phyloP scores from a whole-genome alignment of 2,797 vertebrate genomes.

The Micromesistius poutassou region DNA sequence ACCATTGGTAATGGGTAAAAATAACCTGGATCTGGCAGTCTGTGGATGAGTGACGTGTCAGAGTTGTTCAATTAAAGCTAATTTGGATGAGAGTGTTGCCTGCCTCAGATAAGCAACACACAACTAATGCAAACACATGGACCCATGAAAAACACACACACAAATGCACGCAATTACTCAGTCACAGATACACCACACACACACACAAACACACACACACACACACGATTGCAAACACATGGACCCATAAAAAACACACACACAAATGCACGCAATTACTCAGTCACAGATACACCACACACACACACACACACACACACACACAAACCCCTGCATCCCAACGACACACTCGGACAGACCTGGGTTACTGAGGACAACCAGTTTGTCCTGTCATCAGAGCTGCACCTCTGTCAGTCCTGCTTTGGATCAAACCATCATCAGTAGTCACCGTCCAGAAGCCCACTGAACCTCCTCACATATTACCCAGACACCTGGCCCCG shows the following conservation, averaged over 20 bases:
- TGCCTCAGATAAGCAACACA: neutral
- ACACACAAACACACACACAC: neutral
- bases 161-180: neutral
- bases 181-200: neutral
- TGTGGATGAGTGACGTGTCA: neutral
- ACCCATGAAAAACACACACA: neutral
- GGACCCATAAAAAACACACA: neutral
- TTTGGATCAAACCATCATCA: conserved; percentile 4
- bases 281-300: neutral
- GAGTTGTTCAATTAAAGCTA: neutral
- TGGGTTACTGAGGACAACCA: no score
- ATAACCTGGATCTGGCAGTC: neutral
- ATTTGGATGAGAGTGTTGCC: neutral
- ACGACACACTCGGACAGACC: neutral
- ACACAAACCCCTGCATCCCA: neutral
- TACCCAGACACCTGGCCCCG: neutral
- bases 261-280: neutral
- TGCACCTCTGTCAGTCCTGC: neutral
- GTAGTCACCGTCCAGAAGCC: neutral
- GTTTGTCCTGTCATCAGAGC: neutral
- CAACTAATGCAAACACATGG: neutral
- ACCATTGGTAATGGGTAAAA: neutral
- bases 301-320: no score
- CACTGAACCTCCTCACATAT: neutral
- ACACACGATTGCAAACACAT: no score